phyloP scores from a whole-genome alignment of 2,888 invertebrate species.

The Smittia sp. region DNA sequence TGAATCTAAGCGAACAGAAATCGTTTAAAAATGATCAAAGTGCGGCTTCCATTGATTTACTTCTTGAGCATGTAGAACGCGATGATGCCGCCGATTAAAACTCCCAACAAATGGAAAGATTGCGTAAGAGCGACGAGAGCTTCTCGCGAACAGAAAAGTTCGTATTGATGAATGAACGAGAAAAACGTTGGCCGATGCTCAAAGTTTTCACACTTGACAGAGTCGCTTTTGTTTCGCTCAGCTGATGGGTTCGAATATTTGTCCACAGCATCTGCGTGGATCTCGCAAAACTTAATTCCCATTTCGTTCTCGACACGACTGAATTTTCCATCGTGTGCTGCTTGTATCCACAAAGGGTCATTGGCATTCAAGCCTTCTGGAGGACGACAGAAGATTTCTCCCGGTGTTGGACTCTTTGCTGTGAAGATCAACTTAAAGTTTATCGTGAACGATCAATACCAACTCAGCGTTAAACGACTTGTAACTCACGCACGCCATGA shows the following conservation, averaged over 20 bases:
- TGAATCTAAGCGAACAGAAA: constrained; percentile 48
- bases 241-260: constrained; percentile 50
- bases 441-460: constrained; percentile 49
- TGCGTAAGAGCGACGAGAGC: constrained; percentile 55
- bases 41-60: constrained; percentile 46
- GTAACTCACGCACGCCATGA: constrained; percentile 56
- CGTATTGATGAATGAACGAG: constrained; percentile 54
- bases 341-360: constrained; percentile 52
- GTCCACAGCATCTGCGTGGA: constrained; percentile 51
- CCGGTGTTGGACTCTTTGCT: constrained; percentile 53
- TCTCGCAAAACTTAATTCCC: constrained; percentile 53
- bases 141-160: constrained; percentile 54
- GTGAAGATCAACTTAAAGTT: constrained; percentile 55
- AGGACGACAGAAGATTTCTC: constrained; percentile 55
- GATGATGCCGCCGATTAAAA: constrained; percentile 54
- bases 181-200: constrained; percentile 50
- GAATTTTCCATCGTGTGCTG: constrained; percentile 52
- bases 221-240: constrained; percentile 44
- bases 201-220: constrained; percentile 48
- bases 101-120: constrained; percentile 56
- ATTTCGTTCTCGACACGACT: constrained; percentile 52
- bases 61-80: constrained; percentile 53
- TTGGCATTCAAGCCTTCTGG: constrained; percentile 45
- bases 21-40: not conserved
- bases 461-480: constrained; percentile 47